phyloP scores from a whole-genome alignment of 92 coral and sea anemone genomes.

The Phymanthus crucifer region DNA sequence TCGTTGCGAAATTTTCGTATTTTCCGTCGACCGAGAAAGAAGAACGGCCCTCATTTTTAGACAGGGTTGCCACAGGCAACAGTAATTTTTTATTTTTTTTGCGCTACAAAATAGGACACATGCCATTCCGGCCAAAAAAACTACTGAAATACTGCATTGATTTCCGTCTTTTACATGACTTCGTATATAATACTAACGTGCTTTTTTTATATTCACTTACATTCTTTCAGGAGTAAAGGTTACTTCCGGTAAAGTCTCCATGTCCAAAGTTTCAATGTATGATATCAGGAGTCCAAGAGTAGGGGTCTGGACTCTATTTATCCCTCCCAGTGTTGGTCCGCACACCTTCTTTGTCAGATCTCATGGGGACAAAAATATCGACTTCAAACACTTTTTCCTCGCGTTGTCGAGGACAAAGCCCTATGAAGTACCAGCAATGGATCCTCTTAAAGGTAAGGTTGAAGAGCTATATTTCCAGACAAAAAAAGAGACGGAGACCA shows the following conservation, averaged over 20 bases:
- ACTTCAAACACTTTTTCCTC: conserved; percentile 68
- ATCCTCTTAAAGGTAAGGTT: conserved; percentile 76
- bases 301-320: conserved; percentile 80
- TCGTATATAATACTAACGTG: not conserved
- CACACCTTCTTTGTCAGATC: conserved; percentile 72
- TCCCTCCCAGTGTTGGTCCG: conserved; percentile 58
- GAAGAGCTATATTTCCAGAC: not conserved
- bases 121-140: too few relatives aligned
- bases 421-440: conserved; percentile 53
- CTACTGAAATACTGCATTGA: not conserved
- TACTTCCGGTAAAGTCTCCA: conserved; percentile 58
- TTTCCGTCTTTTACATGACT: not conserved
- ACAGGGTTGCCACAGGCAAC: too few relatives aligned
- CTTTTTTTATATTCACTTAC: not conserved
- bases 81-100: too few relatives aligned
- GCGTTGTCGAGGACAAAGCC: conserved; percentile 17
- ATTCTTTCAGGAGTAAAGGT: conserved; percentile 20
- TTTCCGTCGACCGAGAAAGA: too few relatives aligned
- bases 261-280: conserved; percentile 64
- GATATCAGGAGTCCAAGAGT: conserved; percentile 58
- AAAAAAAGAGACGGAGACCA: not conserved
- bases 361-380: conserved; percentile 70
- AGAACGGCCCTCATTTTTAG: too few relatives aligned
- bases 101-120: too few relatives aligned
- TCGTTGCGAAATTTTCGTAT: too few relatives aligned